Evolutionary conservation across 2,888 invertebrate genomes (phyloP).

Genomic region (Anarsia innoxiella): DNA sequence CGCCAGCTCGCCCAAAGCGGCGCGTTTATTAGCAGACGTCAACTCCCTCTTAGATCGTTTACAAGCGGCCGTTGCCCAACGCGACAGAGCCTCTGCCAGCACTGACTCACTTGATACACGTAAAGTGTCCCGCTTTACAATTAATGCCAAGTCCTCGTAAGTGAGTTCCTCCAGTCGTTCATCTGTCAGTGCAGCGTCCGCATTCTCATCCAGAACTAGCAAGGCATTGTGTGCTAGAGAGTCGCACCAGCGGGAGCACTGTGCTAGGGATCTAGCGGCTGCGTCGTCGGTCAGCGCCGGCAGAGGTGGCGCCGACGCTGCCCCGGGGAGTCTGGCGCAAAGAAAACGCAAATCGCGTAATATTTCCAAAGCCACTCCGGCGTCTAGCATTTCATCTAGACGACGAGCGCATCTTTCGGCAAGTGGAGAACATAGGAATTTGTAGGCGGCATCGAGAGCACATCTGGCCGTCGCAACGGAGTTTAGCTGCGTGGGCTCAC

Average conservation of each 20-base stretch:
- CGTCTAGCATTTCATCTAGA: constrained; percentile 77
- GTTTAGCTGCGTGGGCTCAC: constrained; percentile 76
- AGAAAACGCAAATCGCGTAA: constrained; percentile 72
- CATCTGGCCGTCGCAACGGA: constrained; percentile 79
- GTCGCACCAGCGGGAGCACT: constrained; percentile 72
- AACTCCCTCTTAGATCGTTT: constrained; percentile 60
- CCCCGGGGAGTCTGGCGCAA: constrained; percentile 58
- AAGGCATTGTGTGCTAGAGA: constrained; percentile 81
- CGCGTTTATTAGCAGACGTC: constrained; percentile 59
- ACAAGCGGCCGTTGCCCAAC: constrained; percentile 65
- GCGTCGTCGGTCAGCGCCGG: constrained; percentile 54
- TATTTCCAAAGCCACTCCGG: constrained; percentile 79
- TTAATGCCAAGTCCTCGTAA: constrained; percentile 77
- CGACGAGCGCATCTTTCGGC: constrained; percentile 80
- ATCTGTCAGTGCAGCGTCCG: constrained; percentile 53
- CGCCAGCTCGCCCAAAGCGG: constrained; percentile 66
- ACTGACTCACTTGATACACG: constrained; percentile 77
- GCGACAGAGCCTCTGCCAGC: constrained; percentile 77
- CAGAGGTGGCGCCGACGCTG: constrained; percentile 68
- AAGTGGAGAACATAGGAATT: constrained; percentile 81
- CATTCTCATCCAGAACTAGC: constrained; percentile 62
- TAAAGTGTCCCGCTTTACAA: constrained; percentile 81
- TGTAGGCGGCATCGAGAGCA: constrained; percentile 83
- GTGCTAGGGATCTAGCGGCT: constrained; percentile 54
- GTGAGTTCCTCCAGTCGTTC: constrained; percentile 74